Evolutionary conservation across 1,140 invertebrate species (phyloP), one percentile per base, ranked within the genome.

Genomic region (Ips typographus): DNA sequence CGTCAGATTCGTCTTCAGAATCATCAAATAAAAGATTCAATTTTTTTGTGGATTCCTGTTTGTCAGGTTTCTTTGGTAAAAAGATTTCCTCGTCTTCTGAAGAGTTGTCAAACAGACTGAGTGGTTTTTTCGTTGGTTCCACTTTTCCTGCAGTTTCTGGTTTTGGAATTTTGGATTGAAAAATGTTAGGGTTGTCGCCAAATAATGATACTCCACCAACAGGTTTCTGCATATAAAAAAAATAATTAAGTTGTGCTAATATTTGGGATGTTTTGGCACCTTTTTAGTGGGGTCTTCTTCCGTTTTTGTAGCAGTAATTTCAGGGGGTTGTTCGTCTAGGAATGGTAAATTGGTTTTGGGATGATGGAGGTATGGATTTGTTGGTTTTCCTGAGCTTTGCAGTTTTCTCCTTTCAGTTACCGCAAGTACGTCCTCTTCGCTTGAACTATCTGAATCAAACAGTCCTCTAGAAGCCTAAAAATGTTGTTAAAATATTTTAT

Each of bases 191-290:
- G 77, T 65, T n/a, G 76, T 74, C 22, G 1, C 84, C 85, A 64
- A 87, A 83, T 53, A 86, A 76, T 5, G 85, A 84, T 37, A 85
- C 80, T 2, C 82, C 84, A 1, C 85, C 85, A 1, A 82, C 71
- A 39, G 84, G 83, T 80, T 86, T 86, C 86, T 88, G 76, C 49
- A 82, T 22, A 22, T 22, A 22, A 82, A 63, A 70, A 52, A 69
- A 73, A 62, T 58, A 58, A 49, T 56, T 67, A 61, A 22, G 22
- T 22, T 22, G 22, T 22, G 22, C 22, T 22, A 22, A 22, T 22
- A 22, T 22, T 22, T 22, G 22, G 22, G 22, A 22, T 22, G 22
- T 22, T 22, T 22, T 22, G 22, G 22, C 73, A 73, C 74, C 73
- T 72, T 75, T 60, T 71, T 72, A 40, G 47, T 43, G 37, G 49